Percentiles rank a stretch among this genome's conserved stretches.
These are phyloP conservation scores for Drosophila incognita DNA, from an alignment of 2,888 invertebrate genomes.

Conservation along the genomic window DNA sequence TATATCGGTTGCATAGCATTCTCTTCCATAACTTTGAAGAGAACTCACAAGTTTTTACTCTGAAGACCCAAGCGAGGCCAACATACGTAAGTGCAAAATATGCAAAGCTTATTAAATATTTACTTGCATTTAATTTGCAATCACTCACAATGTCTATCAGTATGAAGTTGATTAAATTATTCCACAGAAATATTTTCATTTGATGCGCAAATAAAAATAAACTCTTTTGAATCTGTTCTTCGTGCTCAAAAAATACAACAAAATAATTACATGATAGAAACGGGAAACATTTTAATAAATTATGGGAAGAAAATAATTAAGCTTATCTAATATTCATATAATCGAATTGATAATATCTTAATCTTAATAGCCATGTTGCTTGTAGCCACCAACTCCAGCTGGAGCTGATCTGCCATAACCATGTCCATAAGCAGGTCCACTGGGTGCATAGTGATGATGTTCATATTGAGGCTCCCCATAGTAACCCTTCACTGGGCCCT, in stretches of 20 bases:
- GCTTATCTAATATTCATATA: neutral
- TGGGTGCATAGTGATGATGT: constrained; percentile 20
- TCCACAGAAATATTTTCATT: too few species aligned
- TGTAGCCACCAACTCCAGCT: constrained; percentile 41
- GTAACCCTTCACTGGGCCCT: constrained; percentile 33
- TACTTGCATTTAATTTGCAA: neutral
- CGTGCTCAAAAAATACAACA: neutral
- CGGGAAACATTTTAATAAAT: constrained; percentile 39
- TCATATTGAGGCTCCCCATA: constrained; percentile 42
- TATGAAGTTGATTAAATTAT: too few species aligned
- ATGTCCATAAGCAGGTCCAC: constrained; percentile 35
- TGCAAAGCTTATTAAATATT: neutral
- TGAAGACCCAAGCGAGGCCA: neutral
- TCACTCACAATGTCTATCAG: too few species aligned
- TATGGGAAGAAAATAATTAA: constrained; percentile 11
- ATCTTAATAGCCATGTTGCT: constrained; percentile 53
- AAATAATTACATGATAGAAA: constrained; percentile 3
- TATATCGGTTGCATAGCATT: too few species aligned
- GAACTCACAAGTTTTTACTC: neutral
- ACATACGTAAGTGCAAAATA: neutral
- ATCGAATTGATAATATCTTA: too few species aligned
- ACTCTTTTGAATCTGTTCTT: neutral
- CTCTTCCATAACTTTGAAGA: neutral
- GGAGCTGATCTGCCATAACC: constrained; percentile 27
- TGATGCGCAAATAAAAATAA: too few species aligned